Conservation (phyloP, 2,888 invertebrate species). For the Zygogramma bicolorata region DNA sequence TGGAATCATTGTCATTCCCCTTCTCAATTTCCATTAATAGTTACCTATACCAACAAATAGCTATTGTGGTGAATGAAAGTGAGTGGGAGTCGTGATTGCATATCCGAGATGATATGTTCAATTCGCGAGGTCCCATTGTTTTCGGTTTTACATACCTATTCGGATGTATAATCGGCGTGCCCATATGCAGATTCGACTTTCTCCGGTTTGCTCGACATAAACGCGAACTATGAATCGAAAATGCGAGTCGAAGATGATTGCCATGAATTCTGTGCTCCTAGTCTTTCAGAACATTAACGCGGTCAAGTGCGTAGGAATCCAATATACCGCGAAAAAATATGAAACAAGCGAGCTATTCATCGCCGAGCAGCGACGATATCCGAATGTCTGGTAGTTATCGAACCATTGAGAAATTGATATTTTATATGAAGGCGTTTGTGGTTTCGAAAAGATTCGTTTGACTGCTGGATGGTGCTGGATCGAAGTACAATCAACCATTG, state of each 20-base stretch:
- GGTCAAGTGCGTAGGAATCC: constrained; percentile 45
- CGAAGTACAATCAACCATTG: no score
- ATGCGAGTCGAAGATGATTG: background rate
- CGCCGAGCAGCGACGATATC: constrained; percentile 18
- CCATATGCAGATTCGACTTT: background rate
- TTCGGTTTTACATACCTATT: background rate
- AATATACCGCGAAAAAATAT: constrained; percentile 40
- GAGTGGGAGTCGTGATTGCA: background rate
- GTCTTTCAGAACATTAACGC: constrained; percentile 17
- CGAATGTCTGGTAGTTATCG: constrained; percentile 26
- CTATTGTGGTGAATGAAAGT: background rate
- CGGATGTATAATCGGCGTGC: background rate
- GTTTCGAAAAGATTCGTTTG: no score
- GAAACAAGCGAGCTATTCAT: constrained; percentile 41
- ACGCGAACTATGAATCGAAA: background rate
- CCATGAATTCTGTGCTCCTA: constrained; percentile 1
- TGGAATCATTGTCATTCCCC: no score
- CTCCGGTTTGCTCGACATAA: background rate
- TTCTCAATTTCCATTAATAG: background rate
- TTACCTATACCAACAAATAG: background rate
- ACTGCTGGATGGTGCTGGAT: no score
- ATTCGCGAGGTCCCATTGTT: background rate
- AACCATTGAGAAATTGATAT: constrained; percentile 28
- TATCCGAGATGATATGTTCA: background rate
- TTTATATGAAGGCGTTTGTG: constrained; percentile 11